Conservation (phyloP, 2,113 vertebrate genomes). For the Tragelaphus strepsiceros region DNA sequence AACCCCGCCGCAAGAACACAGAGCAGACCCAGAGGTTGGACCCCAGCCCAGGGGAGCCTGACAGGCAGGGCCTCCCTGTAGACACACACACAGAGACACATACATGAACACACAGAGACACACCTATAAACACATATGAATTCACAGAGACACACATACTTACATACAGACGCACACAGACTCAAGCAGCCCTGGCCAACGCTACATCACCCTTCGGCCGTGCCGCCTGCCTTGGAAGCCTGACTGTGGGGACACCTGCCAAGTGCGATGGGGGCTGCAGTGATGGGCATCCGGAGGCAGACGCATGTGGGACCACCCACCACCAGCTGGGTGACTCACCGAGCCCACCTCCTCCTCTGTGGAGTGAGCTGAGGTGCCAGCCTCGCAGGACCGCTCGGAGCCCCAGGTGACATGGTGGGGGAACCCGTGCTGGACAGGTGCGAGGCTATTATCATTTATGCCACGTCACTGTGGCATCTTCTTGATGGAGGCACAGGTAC, state of each 20-base stretch:
- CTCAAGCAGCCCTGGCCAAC: background rate
- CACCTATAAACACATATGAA: background rate
- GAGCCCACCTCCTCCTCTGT: background rate
- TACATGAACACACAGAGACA: background rate
- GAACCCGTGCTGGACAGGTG: background rate
- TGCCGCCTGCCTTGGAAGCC: background rate
- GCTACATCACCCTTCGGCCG: rapidly evolving
- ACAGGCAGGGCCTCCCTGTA: background rate
- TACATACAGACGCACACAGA: background rate
- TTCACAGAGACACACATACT: background rate
- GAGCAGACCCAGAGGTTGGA: background rate
- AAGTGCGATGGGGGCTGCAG: rapidly evolving
- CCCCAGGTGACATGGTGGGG: rapidly evolving
- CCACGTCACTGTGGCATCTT: background rate
- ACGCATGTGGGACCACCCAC: background rate
- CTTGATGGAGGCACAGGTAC: background rate
- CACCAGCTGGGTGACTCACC: background rate
- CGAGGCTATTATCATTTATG: background rate
- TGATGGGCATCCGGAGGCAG: background rate
- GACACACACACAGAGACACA: background rate
- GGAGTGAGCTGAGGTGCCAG: background rate
- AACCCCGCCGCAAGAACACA: background rate
- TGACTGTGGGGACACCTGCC: background rate
- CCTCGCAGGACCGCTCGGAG: background rate
- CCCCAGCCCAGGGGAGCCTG: background rate